Conservation (phyloP, 2,113 vertebrate species). For the Castor canadensis region DNA sequence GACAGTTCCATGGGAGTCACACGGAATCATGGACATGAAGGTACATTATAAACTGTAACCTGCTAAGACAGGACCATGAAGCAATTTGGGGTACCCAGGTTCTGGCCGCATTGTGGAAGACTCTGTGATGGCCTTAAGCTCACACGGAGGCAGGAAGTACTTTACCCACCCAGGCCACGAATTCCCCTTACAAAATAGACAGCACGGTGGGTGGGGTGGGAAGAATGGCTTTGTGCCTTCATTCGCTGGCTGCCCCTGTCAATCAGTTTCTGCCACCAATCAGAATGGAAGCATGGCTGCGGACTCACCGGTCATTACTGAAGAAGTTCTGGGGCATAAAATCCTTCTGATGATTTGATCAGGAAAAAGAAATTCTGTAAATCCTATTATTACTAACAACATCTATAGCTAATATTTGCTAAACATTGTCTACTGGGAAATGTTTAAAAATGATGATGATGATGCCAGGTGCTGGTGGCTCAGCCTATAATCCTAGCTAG, state of each 20-base stretch:
- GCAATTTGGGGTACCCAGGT: not conserved
- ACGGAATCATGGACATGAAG: not conserved
- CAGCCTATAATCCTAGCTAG: no score
- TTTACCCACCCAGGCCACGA: not conserved
- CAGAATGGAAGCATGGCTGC: not conserved
- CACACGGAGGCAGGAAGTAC: not conserved
- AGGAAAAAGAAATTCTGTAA: conserved; percentile 15
- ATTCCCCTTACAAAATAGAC: not conserved
- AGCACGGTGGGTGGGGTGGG: not conserved
- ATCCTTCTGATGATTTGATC: not conserved
- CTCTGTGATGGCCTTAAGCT: not conserved
- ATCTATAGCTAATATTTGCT: not conserved
- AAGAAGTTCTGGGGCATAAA: not conserved
- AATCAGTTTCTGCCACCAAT: not conserved
- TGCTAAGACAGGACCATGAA: accelerated
- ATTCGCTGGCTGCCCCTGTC: not conserved
- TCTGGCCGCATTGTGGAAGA: not conserved
- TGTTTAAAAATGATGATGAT: not conserved
- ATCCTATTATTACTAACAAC: not conserved
- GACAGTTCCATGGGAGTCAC: not conserved
- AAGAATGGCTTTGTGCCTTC: not conserved
- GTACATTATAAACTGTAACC: not conserved
- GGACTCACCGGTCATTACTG: not conserved
- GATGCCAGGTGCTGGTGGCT: no score
- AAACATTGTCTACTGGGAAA: not conserved